Conservation (phyloP, 2,113 vertebrate genomes). For the Vulpes ferrilata region DNA sequence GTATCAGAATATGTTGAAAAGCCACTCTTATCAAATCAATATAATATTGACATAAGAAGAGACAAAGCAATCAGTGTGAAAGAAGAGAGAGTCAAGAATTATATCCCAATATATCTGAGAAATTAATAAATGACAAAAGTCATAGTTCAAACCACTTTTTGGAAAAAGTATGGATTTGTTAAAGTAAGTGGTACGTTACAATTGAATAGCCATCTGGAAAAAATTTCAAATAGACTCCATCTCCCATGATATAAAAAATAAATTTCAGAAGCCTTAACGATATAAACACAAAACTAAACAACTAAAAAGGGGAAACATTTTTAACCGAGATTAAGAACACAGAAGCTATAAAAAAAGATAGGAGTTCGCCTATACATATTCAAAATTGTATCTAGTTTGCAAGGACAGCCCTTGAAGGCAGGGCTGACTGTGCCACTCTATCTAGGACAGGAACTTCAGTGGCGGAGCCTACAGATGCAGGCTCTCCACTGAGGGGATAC, state of each 20-base stretch:
- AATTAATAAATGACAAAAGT: conserved; percentile 17
- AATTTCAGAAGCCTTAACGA: conserved; percentile 43
- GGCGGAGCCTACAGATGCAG: neutral
- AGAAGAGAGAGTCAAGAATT: conserved; percentile 39
- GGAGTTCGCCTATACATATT: neutral
- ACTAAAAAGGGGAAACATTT: neutral
- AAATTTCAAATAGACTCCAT: neutral
- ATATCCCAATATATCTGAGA: neutral
- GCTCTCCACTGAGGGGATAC: neutral
- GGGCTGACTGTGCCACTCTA: neutral
- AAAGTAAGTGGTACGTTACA: neutral
- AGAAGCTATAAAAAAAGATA: conserved; percentile 44
- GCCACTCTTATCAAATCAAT: conserved; percentile 16
- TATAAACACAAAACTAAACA: conserved; percentile 13
- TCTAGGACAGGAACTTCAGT: too few species aligned
- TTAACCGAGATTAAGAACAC: neutral
- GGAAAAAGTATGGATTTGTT: neutral
- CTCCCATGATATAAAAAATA: conserved; percentile 37
- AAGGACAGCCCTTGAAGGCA: neutral
- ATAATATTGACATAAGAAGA: conserved; percentile 37
- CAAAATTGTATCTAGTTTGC: neutral
- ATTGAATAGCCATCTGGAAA: neutral
- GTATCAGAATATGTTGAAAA: conserved; percentile 3
- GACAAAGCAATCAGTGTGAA: conserved; percentile 16
- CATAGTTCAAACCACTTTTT: conserved; percentile 3